These are phyloP conservation scores for Ctenicera cuprea DNA, from an alignment of 2,888 invertebrate genomes.

Conservation along the genomic window DNA sequence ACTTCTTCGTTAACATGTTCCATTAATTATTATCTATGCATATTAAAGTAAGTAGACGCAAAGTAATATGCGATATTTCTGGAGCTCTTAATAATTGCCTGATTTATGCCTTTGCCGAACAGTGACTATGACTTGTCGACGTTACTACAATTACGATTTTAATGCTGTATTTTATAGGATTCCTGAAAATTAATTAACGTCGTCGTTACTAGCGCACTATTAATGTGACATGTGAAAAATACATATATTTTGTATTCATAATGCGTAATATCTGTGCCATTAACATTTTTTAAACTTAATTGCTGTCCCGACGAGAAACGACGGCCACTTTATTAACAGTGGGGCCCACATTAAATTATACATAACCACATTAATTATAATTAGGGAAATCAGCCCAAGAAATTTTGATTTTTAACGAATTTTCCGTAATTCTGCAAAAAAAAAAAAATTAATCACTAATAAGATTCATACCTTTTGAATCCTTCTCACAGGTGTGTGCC, in stretches of 20 bases:
- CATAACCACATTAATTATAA: no score
- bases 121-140: conserved; percentile 18
- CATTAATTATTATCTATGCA: conserved; percentile 8
- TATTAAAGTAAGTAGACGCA: conserved; percentile 18
- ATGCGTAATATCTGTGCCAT: not conserved
- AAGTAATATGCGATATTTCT: conserved; percentile 3
- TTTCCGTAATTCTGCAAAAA: not conserved
- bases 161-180: conserved; percentile 9
- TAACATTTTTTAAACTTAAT: conserved; percentile 7
- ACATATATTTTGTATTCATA: no score
- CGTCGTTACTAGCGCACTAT: not conserved
- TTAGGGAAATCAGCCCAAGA: no score
- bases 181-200: conserved; percentile 15
- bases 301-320: conserved; percentile 1
- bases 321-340: not conserved
- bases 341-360: no score
- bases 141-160: conserved; percentile 1
- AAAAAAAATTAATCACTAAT: not conserved
- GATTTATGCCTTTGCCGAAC: conserved; percentile 10
- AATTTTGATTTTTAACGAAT: no score
- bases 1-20: conserved; percentile 21
- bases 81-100: not conserved
- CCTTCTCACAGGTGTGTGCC: not conserved
- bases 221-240: not conserved
- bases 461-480: no score